Base-by-base conservation (phyloP, 2,797 vertebrate genomes). In the Thaleichthys pacificus region DNA sequence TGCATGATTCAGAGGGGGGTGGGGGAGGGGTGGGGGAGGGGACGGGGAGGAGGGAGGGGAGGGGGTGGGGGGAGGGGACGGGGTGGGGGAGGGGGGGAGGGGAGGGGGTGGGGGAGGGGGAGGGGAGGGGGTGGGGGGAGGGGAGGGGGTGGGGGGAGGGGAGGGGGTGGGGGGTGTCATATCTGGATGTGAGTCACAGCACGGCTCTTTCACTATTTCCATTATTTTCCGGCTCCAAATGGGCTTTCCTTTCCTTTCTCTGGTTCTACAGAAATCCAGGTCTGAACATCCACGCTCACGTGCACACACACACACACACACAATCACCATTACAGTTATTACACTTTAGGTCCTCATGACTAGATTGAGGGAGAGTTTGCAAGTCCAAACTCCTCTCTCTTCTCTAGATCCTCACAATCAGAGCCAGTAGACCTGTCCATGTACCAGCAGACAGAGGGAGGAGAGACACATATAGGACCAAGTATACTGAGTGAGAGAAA, bases 181-280 rank as follows among this genome's bases (percentile, higher is more conserved):
- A 83, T 86, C 82, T 80, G 84, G 80, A 30, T 81, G 80, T 81
- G 81, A 86, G 79, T 81, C 84, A 77, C 75, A 73, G 68, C 71
- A 76, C 78, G 83, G 87, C 85, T 85, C 87, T 88, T 87, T 82
- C 73, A 86, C 78, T 88, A 82, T 88, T 91, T 88, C 79, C 38
- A 42, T 42, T 11, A 80, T 78, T 61, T 79, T 79, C 78, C 61
- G 69, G 80, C 80, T 81, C 82, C 70, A 90, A 93, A 93, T 92
- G 89, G 91, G 91, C 85, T 93, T 91, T 90, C 74, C 85, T 93
- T 91, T 90, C 74, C 93, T 87, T 92, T 91, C 91, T 83, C 78
- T 76, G 79, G 80, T 83, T 83, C 69, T 72, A 56, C 28, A 57
- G 83, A 82, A 83, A 80, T 42, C 75, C 38, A 64, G 61, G 69